Percentiles rank a stretch among this genome's conserved stretches.
phyloP scores from a whole-genome alignment of 2,888 invertebrate species.

The Aphidoletes aphidimyza region DNA sequence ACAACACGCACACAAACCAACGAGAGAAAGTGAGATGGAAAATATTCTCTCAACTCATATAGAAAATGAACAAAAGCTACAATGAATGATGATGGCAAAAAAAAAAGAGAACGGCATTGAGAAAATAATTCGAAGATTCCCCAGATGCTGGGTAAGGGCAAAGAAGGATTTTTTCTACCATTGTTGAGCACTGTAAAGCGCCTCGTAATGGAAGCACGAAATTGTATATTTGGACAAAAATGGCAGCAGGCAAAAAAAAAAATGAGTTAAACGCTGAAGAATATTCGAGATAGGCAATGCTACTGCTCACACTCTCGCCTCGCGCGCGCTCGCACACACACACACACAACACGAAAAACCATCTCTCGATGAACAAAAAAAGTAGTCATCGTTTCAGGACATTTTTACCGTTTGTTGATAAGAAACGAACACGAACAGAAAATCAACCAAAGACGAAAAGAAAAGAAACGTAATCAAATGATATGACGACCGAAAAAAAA shows the following conservation, averaged over 20 bases:
- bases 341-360: constrained; percentile 39
- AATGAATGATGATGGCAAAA: constrained; percentile 41
- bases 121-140: constrained; percentile 38
- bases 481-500: constrained; percentile 27
- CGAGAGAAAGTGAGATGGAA: too few relatives aligned
- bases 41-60: not conserved
- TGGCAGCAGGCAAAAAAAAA: not conserved
- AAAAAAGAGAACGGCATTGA: too few relatives aligned
- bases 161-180: not conserved
- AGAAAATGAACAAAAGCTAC: constrained; percentile 40
- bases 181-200: not conserved
- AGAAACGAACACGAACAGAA: constrained; percentile 53
- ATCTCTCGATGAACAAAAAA: constrained; percentile 22
- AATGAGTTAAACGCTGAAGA: constrained; percentile 51
- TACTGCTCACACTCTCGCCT: too few relatives aligned
- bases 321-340: too few relatives aligned
- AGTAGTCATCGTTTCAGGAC: constrained; percentile 39
- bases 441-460: constrained; percentile 18
- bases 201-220: constrained; percentile 40
- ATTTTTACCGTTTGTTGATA: constrained; percentile 54
- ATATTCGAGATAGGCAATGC: not conserved
- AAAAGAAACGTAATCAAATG: constrained; percentile 27
- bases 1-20: too few relatives aligned
- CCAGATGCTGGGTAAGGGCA: not conserved
- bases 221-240: constrained; percentile 34